Base-by-base conservation (phyloP, 1,140 invertebrate species). In the Aphidius ervi region DNA sequence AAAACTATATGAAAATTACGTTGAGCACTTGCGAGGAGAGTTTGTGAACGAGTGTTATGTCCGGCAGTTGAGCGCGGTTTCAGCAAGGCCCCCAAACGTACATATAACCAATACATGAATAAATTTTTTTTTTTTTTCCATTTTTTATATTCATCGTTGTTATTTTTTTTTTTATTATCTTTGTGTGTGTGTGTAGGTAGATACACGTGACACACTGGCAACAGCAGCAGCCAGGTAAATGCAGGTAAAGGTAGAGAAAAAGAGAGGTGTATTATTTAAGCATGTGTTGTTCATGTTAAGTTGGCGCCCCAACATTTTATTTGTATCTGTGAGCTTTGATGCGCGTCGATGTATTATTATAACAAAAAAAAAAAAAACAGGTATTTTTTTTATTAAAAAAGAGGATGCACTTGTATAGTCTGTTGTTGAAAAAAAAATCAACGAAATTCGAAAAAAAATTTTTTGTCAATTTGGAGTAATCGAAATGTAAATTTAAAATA, bases 11-110 rank as follows among this genome's bases (percentile, higher is more conserved):
- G 47, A 48, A 48, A 48, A 9, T 48, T 10, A 31, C 9, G 20
- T 46, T 41, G 59, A 40, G 43, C 10, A 23, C 40, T 16, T 16
- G 20, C 49, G 55, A 56, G 46, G 52, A 31, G 23, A 62, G 60
- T 56, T 62, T 57, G 60, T 62, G 46, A 58, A 49, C 60, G 55
- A 54, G 52, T 57, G 54, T 54, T 54, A 54, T 56, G 60, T 56
- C 54, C 60, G 55, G 54, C 60, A 54, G 10, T 60, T 55, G 58
- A 40, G 31, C 58, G 31, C 42, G 48, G 39, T 47, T 42, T 46
- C 31, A 60, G 43, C 42, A 43, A 60, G 45, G 31, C n/a, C 39
- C 46, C 41, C 47, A 55, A 20, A 47, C 46, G 45, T 43, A 50
- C n/a, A n/a, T 56, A 20, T 52, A 53, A 10, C n/a, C 6, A 54